phyloP scores from a whole-genome alignment of 2,888 invertebrate genomes.

The Oxystoma pomonae region DNA sequence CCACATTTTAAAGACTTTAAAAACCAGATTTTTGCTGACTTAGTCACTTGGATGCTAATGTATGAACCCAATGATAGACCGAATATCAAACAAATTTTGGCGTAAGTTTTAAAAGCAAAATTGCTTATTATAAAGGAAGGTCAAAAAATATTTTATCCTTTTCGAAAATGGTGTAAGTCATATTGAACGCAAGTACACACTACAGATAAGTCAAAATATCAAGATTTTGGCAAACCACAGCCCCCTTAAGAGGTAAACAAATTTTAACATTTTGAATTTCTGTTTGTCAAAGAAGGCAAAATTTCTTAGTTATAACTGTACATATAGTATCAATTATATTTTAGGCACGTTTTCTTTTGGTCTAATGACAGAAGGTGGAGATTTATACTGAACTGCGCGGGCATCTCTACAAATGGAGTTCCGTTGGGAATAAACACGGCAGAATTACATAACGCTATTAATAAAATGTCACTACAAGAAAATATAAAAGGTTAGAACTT shows the following conservation, averaged over 20 bases:
- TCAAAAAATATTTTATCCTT: no score
- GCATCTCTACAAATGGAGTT: conserved; percentile 32
- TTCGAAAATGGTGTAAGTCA: no score
- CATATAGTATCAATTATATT: conserved; percentile 17
- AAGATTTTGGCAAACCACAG: no score
- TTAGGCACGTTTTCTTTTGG: conserved; percentile 44
- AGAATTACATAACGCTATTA: conserved; percentile 38
- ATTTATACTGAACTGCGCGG: conserved; percentile 44
- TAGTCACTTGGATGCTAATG: conserved; percentile 46
- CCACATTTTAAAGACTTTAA: conserved; percentile 21
- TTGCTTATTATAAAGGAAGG: no score
- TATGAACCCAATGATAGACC: conserved; percentile 42
- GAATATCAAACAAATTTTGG: conserved; percentile 40
- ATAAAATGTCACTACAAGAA: conserved; percentile 36
- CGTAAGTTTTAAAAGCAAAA: conserved; percentile 38
- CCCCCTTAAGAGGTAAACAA: no score
- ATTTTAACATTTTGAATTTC: no score
- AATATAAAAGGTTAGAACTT: conserved; percentile 38
- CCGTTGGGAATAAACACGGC: conserved; percentile 32
- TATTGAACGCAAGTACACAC: no score
- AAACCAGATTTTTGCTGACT: conserved; percentile 38
- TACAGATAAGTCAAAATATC: no score
- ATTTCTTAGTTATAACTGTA: background rate
- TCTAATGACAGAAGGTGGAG: conserved; percentile 41
- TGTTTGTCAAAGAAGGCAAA: background rate